These are phyloP conservation scores for Vespertilio murinus DNA, from an alignment of 2,797 vertebrate species.

Conservation along the genomic window DNA sequence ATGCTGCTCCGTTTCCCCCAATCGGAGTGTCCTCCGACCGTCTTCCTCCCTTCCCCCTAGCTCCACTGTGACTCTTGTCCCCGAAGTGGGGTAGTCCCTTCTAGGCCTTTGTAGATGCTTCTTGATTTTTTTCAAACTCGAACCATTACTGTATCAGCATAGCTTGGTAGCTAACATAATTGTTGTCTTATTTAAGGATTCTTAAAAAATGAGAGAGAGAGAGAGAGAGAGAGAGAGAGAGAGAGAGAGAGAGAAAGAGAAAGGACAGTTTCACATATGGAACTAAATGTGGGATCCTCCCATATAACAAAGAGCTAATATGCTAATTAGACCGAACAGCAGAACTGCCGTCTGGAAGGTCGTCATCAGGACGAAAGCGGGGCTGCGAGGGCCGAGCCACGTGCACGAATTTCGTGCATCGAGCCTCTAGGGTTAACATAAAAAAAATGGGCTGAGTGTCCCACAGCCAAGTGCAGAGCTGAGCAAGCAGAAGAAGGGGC, in stretches of 20 bases:
- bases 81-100: neutral
- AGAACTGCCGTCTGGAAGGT: too few species aligned
- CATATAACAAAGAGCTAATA: too few species aligned
- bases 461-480: neutral
- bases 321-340: too few species aligned
- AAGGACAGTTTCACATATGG: neutral
- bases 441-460: neutral
- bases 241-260: too few species aligned
- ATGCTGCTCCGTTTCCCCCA: neutral
- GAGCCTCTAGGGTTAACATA: neutral
- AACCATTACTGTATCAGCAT: neutral
- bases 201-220: neutral
- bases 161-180: neutral
- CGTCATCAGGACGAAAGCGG: too few species aligned
- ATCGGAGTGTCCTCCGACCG: neutral
- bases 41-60: too few species aligned
- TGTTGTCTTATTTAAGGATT: neutral
- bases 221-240: neutral
- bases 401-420: too few species aligned
- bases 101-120: neutral
- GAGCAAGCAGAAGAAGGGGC: neutral
- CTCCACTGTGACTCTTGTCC: neutral
- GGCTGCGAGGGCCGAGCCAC: too few species aligned
- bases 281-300: neutral
- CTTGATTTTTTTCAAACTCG: neutral